Percentiles rank a stretch among this genome's conserved stretches.
Evolutionary conservation across 2,888 invertebrate species (phyloP).

Genomic region (Dermolepida albohirtum): DNA sequence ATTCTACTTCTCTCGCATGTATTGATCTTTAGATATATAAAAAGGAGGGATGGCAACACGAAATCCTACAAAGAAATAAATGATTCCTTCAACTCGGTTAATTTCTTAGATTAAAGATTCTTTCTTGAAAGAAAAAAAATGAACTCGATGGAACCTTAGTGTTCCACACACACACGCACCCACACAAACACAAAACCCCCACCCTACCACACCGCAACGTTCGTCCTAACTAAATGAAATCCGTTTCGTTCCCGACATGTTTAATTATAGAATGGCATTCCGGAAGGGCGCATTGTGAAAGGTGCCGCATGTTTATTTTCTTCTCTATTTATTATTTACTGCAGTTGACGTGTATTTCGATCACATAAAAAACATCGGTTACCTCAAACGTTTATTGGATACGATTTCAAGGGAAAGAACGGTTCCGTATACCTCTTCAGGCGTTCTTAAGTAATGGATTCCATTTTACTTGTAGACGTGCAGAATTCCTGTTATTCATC

Average conservation of each 20-base stretch:
- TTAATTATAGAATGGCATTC: conserved; percentile 33
- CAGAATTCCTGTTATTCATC: conserved; percentile 51
- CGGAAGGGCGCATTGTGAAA: background rate
- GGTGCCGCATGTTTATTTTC: conserved; percentile 24
- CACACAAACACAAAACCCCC: too few relatives aligned
- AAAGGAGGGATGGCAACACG: conserved; percentile 46
- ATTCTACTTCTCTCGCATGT: conserved; percentile 49
- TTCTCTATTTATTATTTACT: conserved; percentile 21
- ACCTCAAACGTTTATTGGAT: conserved; percentile 42
- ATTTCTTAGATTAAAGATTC: conserved; percentile 50
- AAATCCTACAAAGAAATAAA: conserved; percentile 49
- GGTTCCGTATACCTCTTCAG: conserved; percentile 34
- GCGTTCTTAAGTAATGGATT: conserved; percentile 52
- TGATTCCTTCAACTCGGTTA: conserved; percentile 48
- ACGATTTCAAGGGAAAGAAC: conserved; percentile 41
- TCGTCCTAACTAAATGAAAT: conserved; percentile 15
- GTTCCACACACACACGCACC: conserved; percentile 2
- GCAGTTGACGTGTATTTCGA: conserved; percentile 32
- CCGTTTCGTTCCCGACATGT: conserved; percentile 15
- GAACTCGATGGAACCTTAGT: conserved; percentile 24
- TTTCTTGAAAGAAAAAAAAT: conserved; percentile 34
- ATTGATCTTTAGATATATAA: conserved; percentile 49
- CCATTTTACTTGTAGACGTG: conserved; percentile 51
- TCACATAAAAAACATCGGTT: conserved; percentile 27
- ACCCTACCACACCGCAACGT: conserved; percentile 6